Conservation (phyloP, 2,888 invertebrate species). For the Noctua janthina region DNA sequence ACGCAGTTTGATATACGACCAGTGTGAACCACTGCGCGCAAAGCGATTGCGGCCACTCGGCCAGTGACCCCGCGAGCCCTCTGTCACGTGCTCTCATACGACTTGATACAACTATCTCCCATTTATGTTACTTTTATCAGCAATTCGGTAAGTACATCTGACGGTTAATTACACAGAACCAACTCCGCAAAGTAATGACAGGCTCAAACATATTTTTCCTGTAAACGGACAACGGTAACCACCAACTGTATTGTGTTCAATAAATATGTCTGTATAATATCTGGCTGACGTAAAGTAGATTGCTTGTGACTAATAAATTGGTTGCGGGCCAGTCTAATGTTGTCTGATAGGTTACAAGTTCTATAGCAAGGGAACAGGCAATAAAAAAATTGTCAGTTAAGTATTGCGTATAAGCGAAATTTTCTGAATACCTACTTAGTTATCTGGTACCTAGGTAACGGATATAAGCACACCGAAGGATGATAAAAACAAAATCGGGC, state of each 20-base stretch:
- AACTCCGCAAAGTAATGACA: background rate
- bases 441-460: background rate
- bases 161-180: slow-evolving; percentile 13
- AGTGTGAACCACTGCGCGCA: background rate
- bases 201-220: background rate
- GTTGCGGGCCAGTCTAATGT: background rate
- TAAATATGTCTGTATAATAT: background rate
- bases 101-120: slow-evolving; percentile 9
- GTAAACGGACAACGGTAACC: too few relatives aligned
- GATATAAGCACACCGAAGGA: too few relatives aligned
- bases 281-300: slow-evolving; percentile 35
- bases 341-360: slow-evolving; percentile 7
- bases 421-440: background rate
- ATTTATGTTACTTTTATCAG: background rate
- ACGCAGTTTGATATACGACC: slow-evolving; percentile 16
- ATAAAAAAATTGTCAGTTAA: slow-evolving; percentile 11
- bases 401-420: slow-evolving; percentile 13
- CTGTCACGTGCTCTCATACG: slow-evolving; percentile 8
- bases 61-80: slow-evolving; percentile 45
- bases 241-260: background rate
- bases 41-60: slow-evolving; percentile 32
- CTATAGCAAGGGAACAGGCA: background rate
- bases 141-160: background rate
- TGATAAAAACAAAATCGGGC: background rate
- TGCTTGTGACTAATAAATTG: background rate